Base-by-base conservation (phyloP, 2,113 vertebrate genomes). In the Macquaria australasica region DNA sequence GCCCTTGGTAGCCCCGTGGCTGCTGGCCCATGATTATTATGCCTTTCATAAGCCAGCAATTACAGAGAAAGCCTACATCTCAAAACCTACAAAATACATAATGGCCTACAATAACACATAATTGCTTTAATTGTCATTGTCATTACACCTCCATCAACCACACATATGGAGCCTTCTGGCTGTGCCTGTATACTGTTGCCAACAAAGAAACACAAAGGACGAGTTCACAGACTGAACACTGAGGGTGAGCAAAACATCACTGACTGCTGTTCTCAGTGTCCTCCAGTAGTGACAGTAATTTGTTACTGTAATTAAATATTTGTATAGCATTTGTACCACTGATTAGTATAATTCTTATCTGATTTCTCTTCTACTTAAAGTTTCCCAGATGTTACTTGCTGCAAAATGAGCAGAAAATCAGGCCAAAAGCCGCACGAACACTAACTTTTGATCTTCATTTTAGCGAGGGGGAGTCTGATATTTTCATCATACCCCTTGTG, bases 71-170 rank as follows among this genome's bases (percentile, higher is more conserved):
- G 91, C 93, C 91, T 91, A 91, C 93, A 92, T 91, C 89, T 89
- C 76, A 77, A 78, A 85, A 85, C 89, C 93, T 93, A 93, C 93
- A 89, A 93, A 94, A 93, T 72, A 92, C 91, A 88, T 93, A 94
- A 94, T 93, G 89, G 88, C 92, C 93, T 91, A 94, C 93, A 93
- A 95, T 93, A 90, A 94, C 89, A 93, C 90, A 93, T 94, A 94
- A 95, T 94, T 94, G 91, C 79, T 88, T 18, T 93, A 92, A 94
- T 92, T 94, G 89, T 83, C 67, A 66, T 87, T 80, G 86, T 88
- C 85, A 92, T 91, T 93, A 89, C 80, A 88, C 90, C 77, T 88
- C 88, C 83, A 90, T 91, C 88, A 84, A 45, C 76, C 84, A 82
- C 81, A 88, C 83, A 55, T 69, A 81, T 63, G 50, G 72, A 71